Conservation (phyloP, 1,140 invertebrate species). For the Chlorops oryzae region DNA sequence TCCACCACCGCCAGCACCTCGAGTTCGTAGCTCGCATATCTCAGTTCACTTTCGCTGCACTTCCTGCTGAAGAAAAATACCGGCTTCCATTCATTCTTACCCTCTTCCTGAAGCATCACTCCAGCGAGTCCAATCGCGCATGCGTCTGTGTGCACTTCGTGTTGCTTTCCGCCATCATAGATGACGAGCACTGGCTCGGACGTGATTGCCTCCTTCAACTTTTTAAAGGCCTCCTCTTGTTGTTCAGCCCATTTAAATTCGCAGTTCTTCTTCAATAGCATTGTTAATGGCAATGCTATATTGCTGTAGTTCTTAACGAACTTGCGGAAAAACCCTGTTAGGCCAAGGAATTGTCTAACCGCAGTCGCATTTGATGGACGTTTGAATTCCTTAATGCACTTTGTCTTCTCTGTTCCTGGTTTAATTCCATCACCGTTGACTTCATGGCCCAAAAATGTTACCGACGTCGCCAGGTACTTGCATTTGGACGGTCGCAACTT, state of each 20-base stretch:
- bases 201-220: conserved; percentile 11
- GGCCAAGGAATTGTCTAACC: conserved; percentile 21
- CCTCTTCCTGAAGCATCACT: background rate
- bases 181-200: conserved; percentile 14
- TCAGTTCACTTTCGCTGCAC: background rate
- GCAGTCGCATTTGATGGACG: conserved; percentile 12
- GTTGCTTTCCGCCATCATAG: conserved; percentile 12
- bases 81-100: background rate
- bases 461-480: too few species aligned
- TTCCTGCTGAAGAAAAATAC: background rate
- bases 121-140: background rate
- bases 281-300: conserved; percentile 22
- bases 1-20: conserved; percentile 6
- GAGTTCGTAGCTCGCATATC: conserved; percentile 5
- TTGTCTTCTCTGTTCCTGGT: conserved; percentile 13
- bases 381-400: conserved; percentile 15
- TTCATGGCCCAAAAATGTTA: conserved; percentile 9
- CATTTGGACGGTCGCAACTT: too few species aligned
- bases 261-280: conserved; percentile 15
- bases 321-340: conserved; percentile 21
- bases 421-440: conserved; percentile 23
- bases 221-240: conserved; percentile 11
- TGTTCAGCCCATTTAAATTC: conserved; percentile 14
- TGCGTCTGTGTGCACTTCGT: conserved; percentile 21
- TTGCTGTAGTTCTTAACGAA: conserved; percentile 20